A percentile compares a stretch with the other conserved stretches of the same genome.
Conservation (phyloP, 2,888 invertebrate genomes). For the Macropis europaea region DNA sequence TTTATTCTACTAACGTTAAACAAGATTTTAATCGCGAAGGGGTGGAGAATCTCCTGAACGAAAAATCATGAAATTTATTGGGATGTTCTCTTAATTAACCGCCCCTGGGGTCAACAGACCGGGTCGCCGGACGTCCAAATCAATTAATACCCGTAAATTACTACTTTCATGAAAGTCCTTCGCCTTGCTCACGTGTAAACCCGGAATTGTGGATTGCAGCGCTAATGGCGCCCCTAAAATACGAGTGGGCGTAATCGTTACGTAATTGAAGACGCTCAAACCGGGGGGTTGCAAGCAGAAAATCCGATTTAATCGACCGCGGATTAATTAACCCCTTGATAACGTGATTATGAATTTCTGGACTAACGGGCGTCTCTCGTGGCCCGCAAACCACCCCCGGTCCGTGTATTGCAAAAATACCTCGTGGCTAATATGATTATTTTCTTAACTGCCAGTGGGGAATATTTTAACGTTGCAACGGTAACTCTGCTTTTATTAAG, state of each 20-base stretch:
- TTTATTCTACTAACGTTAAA: no score
- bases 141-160: slow-evolving; percentile 33
- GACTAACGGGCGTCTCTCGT: background rate
- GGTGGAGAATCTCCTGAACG: background rate
- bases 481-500: no score
- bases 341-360: slow-evolving; percentile 3
- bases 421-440: no score
- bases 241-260: slow-evolving; percentile 33
- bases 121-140: slow-evolving; percentile 2
- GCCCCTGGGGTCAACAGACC: no score
- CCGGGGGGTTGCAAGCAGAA: background rate
- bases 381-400: background rate
- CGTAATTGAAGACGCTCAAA: slow-evolving; percentile 37
- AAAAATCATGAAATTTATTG: background rate
- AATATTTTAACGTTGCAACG: no score
- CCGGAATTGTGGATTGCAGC: slow-evolving; percentile 9
- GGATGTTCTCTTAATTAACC: slow-evolving; percentile 9
- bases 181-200: slow-evolving; percentile 22
- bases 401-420: no score
- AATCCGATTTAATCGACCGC: slow-evolving; percentile 21
- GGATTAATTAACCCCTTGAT: slow-evolving; percentile 20
- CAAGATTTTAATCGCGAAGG: background rate
- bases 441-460: no score
- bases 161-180: slow-evolving; percentile 27
- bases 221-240: slow-evolving; percentile 29